These are phyloP conservation scores for Clarias gariepinus DNA, from an alignment of 2,113 vertebrate genomes.

Conservation along the genomic window DNA sequence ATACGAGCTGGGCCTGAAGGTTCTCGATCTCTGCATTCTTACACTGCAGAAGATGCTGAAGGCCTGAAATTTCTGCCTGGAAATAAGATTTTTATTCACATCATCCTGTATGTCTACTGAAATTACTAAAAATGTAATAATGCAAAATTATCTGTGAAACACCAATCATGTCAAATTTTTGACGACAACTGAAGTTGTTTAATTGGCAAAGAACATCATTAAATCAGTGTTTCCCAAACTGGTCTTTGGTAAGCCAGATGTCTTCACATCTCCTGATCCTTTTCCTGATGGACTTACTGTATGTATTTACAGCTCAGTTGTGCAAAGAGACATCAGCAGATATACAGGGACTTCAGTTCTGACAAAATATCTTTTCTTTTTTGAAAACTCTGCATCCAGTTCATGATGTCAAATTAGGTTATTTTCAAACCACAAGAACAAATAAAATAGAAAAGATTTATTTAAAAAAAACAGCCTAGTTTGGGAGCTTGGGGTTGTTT, in stretches of 20 bases:
- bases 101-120: background rate
- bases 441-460: background rate
- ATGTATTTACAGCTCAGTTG: background rate
- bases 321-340: background rate
- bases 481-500: no score
- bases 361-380: no score
- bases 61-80: conserved; percentile 89
- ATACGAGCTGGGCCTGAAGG: conserved; percentile 84
- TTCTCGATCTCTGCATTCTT: conserved; percentile 93
- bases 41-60: conserved; percentile 86
- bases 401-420: background rate
- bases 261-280: background rate
- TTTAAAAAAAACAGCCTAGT: background rate
- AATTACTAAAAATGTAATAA: background rate
- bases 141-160: no score
- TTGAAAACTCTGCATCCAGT: background rate
- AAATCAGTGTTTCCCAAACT: background rate
- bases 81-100: background rate
- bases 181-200: background rate
- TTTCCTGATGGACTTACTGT: no score
- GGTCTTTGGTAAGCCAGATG: background rate
- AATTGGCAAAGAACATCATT: background rate
- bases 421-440: background rate
- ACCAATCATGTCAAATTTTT: background rate
- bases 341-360: background rate